Base-by-base conservation (phyloP, 2,113 vertebrate genomes). In the Scytalopus superciliaris region DNA sequence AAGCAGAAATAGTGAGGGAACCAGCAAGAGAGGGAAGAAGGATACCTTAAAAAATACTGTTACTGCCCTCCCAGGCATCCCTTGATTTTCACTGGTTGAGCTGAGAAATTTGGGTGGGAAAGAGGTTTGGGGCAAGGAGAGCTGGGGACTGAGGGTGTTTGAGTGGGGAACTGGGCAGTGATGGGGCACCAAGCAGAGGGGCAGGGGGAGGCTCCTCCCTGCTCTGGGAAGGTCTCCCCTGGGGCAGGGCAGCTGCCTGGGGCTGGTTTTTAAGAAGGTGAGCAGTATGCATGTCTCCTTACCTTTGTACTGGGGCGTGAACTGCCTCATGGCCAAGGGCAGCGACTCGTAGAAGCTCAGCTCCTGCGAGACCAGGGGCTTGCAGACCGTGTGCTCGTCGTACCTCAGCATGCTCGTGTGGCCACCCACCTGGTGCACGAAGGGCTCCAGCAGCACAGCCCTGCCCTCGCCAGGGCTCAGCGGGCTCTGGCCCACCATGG, bases 261-360 rank as follows among this genome's bases (percentile, higher is more conserved):
- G 8, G 24, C 9, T 5, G 66, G 28, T 52, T 82, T 75, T 55
- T 2, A 19, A 22, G 42, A 15, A 30, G 18, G 14, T 3, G 33
- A 74, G 35, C 2, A 9, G 19, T 45, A 55, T 12, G 33, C 3
- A 4, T 5, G 56, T 6, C 19, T 47, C 42, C 93, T 84, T 94
- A 98, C 98, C 98, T 98, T 98, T 98, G 76, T 98, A 98, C 94
- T 97, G 97, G 1, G 98, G 98, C 0, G 98, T 98, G 97, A 98
- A 98, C 27, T 82, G 96, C 77, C 96, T 94, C 98, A 98, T 98
- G 74, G 98, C 98, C 82, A 93, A 69, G 0, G 98, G 98, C 90
- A 98, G 97, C 2, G 98, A 95, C 66, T 98, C 97, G 1, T 98
- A 98, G 97, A 98, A 98, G 77, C 90, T 94, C 50, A 98, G 97